phyloP scores from a whole-genome alignment of 2,888 invertebrate species.

The Malacosoma neustria region DNA sequence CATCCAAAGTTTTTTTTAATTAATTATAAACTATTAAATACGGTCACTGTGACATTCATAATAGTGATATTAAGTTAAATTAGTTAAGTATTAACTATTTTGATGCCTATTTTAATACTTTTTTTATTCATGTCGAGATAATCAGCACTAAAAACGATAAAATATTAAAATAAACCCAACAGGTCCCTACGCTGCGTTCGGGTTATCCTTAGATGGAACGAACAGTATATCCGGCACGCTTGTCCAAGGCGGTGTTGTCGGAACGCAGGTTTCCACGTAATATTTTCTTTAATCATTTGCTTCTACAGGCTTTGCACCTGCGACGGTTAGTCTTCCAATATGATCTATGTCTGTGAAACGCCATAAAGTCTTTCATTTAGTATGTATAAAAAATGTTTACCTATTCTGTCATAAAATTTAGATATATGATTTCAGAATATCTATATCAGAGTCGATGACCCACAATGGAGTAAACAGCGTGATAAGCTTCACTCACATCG shows the following conservation, averaged over 20 bases:
- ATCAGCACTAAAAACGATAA: background rate
- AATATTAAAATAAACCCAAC: too few relatives aligned
- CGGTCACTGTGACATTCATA: background rate
- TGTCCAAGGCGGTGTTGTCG: too few relatives aligned
- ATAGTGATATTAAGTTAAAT: background rate
- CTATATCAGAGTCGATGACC: slow-evolving; percentile 48
- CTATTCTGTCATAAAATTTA: too few relatives aligned
- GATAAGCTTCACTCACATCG: slow-evolving; percentile 52
- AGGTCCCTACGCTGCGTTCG: too few relatives aligned
- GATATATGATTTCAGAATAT: slow-evolving; percentile 53
- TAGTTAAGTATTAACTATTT: background rate
- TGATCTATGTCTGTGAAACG: too few relatives aligned
- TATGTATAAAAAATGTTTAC: background rate
- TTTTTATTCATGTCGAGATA: background rate
- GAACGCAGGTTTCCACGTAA: too few relatives aligned
- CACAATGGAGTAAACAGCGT: slow-evolving; percentile 51
- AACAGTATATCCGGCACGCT: too few relatives aligned
- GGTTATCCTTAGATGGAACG: too few relatives aligned
- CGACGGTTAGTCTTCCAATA: too few relatives aligned
- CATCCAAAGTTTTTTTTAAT: background rate
- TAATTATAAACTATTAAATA: background rate
- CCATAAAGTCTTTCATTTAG: background rate
- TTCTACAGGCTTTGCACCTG: too few relatives aligned
- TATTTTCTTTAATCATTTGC: too few relatives aligned
- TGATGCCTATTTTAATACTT: background rate